Conservation (phyloP, 2,113 vertebrate species). For the Zingel zingel region DNA sequence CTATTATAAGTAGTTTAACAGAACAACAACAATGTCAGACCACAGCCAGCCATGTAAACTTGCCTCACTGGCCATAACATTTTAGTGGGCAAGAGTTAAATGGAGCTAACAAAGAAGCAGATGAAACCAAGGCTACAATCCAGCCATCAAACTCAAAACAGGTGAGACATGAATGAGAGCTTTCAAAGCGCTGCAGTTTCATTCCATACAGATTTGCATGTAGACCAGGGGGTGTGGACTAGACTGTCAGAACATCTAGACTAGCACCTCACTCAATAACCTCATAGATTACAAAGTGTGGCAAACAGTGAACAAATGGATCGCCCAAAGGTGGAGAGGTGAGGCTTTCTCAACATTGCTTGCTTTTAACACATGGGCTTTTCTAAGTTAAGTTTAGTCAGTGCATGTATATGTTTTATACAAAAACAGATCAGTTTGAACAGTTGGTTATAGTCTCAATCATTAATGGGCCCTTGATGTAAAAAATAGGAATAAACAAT, state of each 20-base stretch:
- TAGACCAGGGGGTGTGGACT: background rate
- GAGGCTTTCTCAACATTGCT: background rate
- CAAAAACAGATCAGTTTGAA: background rate
- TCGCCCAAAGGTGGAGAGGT: background rate
- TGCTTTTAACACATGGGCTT: background rate
- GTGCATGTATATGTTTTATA: background rate
- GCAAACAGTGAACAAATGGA: background rate
- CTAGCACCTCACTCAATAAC: background rate
- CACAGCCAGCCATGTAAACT: background rate
- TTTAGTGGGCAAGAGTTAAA: slow-evolving; percentile 7
- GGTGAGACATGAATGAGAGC: slow-evolving; percentile 39
- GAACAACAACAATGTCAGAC: background rate
- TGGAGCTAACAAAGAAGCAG: slow-evolving; percentile 14
- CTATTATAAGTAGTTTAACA: background rate
- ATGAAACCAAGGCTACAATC: slow-evolving; percentile 14
- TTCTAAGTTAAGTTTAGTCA: background rate
- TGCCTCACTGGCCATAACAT: background rate
- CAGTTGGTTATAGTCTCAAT: background rate
- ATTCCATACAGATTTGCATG: slow-evolving; percentile 11
- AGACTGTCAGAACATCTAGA: slow-evolving; percentile 5
- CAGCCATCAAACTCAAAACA: slow-evolving; percentile 35
- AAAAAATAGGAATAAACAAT: background rate
- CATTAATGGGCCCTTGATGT: background rate
- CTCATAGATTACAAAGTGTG: background rate
- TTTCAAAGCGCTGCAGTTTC: slow-evolving; percentile 9